Conservation (phyloP, 2,113 vertebrate species). For the Phaethon lepturus region DNA sequence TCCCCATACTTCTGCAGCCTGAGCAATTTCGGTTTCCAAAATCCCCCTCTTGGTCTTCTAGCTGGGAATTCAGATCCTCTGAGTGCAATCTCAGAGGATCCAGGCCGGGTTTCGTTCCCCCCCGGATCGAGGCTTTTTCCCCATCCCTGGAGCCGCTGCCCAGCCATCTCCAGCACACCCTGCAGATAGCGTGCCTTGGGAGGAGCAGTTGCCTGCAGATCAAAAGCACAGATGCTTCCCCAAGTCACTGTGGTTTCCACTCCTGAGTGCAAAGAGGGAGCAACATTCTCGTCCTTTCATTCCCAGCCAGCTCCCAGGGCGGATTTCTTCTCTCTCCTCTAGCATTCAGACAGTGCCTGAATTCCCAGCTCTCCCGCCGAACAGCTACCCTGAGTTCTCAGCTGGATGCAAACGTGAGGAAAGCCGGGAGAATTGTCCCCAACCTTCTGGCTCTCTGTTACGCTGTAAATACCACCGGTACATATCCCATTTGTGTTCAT, state of each 20-base stretch:
- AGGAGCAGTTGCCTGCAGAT: neutral
- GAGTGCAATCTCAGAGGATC: neutral
- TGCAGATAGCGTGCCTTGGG: rapidly evolving
- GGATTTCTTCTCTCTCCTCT: neutral
- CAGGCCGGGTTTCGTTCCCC: rapidly evolving
- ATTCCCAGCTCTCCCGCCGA: neutral
- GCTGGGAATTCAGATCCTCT: neutral
- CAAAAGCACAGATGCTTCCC: neutral
- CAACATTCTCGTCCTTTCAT: rapidly evolving
- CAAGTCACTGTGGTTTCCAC: neutral
- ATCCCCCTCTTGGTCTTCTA: neutral
- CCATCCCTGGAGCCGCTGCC: neutral
- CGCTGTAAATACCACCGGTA: neutral
- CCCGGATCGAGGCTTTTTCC: neutral
- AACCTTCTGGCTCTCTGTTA: neutral
- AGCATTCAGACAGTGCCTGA: neutral
- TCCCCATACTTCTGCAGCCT: rapidly evolving
- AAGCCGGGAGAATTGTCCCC: neutral
- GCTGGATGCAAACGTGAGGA: neutral
- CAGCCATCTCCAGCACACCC: neutral
- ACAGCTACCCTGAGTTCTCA: neutral
- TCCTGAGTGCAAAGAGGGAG: rapidly evolving
- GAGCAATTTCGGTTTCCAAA: neutral
- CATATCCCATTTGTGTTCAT: neutral
- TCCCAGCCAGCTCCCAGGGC: neutral